Evolutionary conservation across 1,140 invertebrate genomes (phyloP), one percentile per base, ranked within the genome.

Genomic region (Saxidomus purpurata): DNA sequence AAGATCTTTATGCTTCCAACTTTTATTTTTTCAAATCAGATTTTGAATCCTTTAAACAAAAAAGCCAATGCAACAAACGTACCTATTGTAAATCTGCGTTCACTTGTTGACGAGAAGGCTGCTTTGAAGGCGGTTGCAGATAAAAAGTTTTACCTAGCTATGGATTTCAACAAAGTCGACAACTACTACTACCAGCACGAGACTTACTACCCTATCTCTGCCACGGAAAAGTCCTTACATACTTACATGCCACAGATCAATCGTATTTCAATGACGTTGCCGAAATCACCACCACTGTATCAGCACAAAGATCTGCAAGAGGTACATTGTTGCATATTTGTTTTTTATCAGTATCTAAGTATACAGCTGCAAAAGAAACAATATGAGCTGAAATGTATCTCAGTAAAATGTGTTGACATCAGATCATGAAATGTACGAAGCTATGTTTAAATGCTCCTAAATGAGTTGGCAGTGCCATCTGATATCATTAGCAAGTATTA

Each of bases 191-290:
- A 91, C 61, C 71, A 93, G 22, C 79, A 91, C 28, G 82, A 82
- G 1, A 59, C 74, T 0, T 85, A 85, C 36, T 93, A 93, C 31
- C 91, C 93, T 15, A 38, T 92, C 19, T 71, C 71, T 0, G 71
- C 69, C 0, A 63, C 91, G 36, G 79, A 89, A 15, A 71, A 47
- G 17, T 1, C 38, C 94, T 86, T 93, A 40, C 96, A 96, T 81
- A 92, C 97, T 0, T 97, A 97, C 87, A 98, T 98, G 0, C 98
- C 98, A 0, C 98, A 98, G 96, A 95, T 99, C 3, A 99, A 99
- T 95, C 97, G 98, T 92, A 98, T 99, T 86, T 97, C 97, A 49
- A 97, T 98, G 96, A 97, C 97, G 92, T 95, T 98, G 88, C 98
- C 98, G 0, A 94, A 97, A 0, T 97, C 97, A 88, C 98, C 98